Evolutionary conservation across 2,797 vertebrate species (phyloP), one percentile per base, ranked within the genome.

Genomic region (Champsocephalus esox): DNA sequence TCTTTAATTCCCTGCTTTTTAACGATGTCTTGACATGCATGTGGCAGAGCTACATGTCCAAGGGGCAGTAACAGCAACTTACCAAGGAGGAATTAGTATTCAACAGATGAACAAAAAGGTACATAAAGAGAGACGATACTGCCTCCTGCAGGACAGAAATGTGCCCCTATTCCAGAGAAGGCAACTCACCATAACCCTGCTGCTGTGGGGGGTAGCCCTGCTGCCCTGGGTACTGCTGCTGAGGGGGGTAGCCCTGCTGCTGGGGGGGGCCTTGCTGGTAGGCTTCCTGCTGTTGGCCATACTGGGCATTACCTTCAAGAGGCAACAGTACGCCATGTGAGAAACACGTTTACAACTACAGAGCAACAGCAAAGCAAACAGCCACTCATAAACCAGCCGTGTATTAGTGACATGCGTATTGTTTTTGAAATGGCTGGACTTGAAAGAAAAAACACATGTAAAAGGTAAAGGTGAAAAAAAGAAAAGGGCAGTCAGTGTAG

Each of bases 181-280:
- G 9, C 13, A 62, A 87, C 96, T 94, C 93, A 99, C 98, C 98
- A 12, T 99, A 99, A 87, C 89, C 97, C 92, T 99, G 98, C 84
- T 99, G 98, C 81, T 99, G 98, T 62, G 96, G 96, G 7, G 98
- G 97, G 74, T 99, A 99, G 67, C 95, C 97, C 86, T 99, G 98
- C 57, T 99, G 98, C 75, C 96, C 96, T 2, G 97, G 94, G 87
- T 96, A 96, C 92, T 95, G 95, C 87, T 96, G 98, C 19, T 98
- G 98, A 13, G 97, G 96, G 3, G 97, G 96, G 60, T 99, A 99
- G 52, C 96, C 97, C 92, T 98, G 98, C 66, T 98, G 97, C 64
- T 98, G 97, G 11, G 97, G 96, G 5, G 98, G 97, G 79, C 97
- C 98, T 94, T 99, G 95, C 88, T 95, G 98, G 92, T 99, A 99